Evolutionary conservation across 2,797 vertebrate species (phyloP), one percentile per base, ranked within the genome.

Genomic region (Enteromius treurensis): DNA sequence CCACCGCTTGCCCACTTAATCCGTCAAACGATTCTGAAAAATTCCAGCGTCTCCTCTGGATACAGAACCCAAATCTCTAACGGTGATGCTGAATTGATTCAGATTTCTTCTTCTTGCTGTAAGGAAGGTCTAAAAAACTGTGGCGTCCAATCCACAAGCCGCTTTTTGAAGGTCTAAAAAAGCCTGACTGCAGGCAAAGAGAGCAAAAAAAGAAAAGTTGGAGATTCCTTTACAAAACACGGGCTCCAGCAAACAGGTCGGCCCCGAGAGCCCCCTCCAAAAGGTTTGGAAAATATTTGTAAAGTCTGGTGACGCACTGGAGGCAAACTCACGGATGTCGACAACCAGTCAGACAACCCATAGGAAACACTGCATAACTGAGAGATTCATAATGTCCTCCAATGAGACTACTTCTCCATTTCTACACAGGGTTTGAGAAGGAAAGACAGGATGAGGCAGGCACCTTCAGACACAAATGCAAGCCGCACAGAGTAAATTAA

Each of bases 401-500:
- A 34, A 47, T 49, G 53, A 74, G 75, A 75, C 65, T 80, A 55
- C 79, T 45, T 81, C 51, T 69, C 51, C 17, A 32, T 40, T n/a
- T 55, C 32, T 37, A n/a, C 74, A 62, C 42, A 2, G 42, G 34
- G 65, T 68, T 42, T 80, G 58, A 58, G 74, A 77, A 32, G 53
- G 79, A 68, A 49, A 78, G 68, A 70, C 69, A 47, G 51, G 55
- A 87, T 84, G 69, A 84, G 87, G 82, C 21, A 88, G 77, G 84
- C 88, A 86, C 80, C 86, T 90, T 58, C 40, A 82, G 87, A 84
- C 78, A 82, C 90, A 90, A 91, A 85, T 21, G 84, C 75, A 87
- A 89, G 69, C 89, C 64, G 76, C 82, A 84, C 73, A 15, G 68
- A 86, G 89, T 92, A 92, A 93, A 96, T 96, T 93, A 97, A 95